Base-by-base conservation (phyloP, 2,113 vertebrate species). In the Pseudorasbora parva region DNA sequence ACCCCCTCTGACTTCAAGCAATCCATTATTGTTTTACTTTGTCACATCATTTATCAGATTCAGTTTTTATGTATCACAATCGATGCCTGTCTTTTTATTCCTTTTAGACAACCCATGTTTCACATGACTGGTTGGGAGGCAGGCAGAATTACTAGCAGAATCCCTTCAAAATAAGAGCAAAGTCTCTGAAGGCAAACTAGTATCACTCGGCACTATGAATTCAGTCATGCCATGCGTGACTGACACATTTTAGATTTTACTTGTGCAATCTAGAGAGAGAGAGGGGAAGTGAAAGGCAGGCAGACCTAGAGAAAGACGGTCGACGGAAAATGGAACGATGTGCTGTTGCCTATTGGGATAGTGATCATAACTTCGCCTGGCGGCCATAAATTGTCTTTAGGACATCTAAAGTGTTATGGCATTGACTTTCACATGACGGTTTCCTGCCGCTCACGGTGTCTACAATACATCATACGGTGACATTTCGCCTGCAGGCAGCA, bases 361-460 rank as follows among this genome's bases (percentile, higher is more conserved):
- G 57, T 79, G 78, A 79, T 79, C 59, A 66, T 79, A 79, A 79
- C 27, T 79, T 79, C 17, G 6, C 23, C 59, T 47, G 23, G 4
- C 1, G 60, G 78, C 25, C 78, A 66, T 79, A 66, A 49, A 79
- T 79, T 66, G 43, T 66, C 78, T 51, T 66, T 47, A 60, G 41
- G 78, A 66, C 59, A 27, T 30, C 45, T 74, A 15, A 47, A 73
- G 15, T 74, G 45, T 51, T 79, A 19, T 79, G 10, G 60, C 59
- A 79, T 66, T 66, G 78, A 79, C 59, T 79, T 79, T 21, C 59
- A 79, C 57, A 3, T 79, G 77, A 79, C 59, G 15, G 17, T 79
- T 79, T 79, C 25, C 77, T 64, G 43, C 60, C 17, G 59, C 27
- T 79, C 59, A 49, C 21, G 45, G 59, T 30, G 77, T 66, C 43